A percentile compares a stretch with the other conserved stretches of the same genome.
phyloP scores from a whole-genome alignment of 2,888 invertebrate species.

The Limnephilus marmoratus region DNA sequence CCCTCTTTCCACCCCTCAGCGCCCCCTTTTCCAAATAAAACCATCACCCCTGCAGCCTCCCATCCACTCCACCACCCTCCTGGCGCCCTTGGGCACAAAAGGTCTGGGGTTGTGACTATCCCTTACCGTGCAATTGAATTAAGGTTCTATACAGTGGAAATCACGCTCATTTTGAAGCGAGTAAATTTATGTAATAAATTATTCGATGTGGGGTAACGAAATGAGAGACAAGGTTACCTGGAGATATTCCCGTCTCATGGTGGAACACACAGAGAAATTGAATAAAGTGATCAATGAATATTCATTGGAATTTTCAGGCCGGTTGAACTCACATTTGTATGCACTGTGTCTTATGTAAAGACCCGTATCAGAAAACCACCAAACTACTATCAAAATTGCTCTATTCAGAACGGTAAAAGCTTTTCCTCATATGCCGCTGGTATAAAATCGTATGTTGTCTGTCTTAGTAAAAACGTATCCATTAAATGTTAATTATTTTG shows the following conservation, averaged over 20 bases:
- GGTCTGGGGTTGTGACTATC: slow-evolving; percentile 34
- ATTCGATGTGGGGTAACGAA: slow-evolving; percentile 15
- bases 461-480: not conserved
- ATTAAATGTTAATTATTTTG: not conserved
- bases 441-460: not conserved
- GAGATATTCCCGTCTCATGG: not conserved
- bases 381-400: not conserved
- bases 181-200: slow-evolving; percentile 41
- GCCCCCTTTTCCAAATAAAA: not conserved
- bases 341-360: not conserved
- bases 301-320: not conserved
- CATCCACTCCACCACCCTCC: not conserved
- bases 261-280: not conserved
- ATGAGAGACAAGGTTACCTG: slow-evolving; percentile 8
- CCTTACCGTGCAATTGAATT: slow-evolving; percentile 52
- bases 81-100: slow-evolving; percentile 14
- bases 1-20: not conserved
- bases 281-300: slow-evolving; percentile 2
- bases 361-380: not conserved
- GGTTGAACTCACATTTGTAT: not conserved
- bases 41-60: not conserved
- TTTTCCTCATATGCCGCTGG: not conserved
- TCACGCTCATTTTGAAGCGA: slow-evolving; percentile 47
- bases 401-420: not conserved
- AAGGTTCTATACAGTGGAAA: slow-evolving; percentile 41